phyloP scores from a whole-genome alignment of 2,888 invertebrate species.

The Zaprionus obscuricornis region DNA sequence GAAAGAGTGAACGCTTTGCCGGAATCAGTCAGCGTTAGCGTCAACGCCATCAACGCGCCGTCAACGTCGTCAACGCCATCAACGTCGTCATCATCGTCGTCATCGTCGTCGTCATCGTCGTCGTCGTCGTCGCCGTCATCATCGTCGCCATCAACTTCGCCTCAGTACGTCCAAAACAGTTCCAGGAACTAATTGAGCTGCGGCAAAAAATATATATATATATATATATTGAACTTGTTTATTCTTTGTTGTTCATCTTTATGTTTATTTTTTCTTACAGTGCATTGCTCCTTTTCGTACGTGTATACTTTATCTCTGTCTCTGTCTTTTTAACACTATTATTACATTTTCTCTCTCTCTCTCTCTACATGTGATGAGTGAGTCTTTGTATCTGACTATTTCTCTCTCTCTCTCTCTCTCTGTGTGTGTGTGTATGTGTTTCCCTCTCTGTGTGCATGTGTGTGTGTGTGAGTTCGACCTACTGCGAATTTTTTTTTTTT shows the following conservation, averaged over 20 bases:
- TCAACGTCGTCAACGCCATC: too few relatives aligned
- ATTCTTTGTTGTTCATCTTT: neutral
- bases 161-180: constrained; percentile 46
- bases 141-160: constrained; percentile 17
- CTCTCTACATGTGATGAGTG: too few relatives aligned
- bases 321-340: too few relatives aligned
- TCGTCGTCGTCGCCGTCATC: constrained; percentile 17
- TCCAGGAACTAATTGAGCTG: constrained; percentile 24
- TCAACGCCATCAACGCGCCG: too few relatives aligned
- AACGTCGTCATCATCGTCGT: too few relatives aligned
- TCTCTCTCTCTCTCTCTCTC: constrained; percentile 20
- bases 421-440: constrained; percentile 23
- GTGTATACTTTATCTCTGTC: too few relatives aligned
- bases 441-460: constrained; percentile 10
- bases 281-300: too few relatives aligned
- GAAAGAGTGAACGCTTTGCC: too few relatives aligned
- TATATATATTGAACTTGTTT: neutral
- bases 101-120: neutral
- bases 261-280: neutral
- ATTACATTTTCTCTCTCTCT: too few relatives aligned
- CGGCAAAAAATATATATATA: neutral
- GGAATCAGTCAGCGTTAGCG: too few relatives aligned
- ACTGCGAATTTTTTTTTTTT: too few relatives aligned
- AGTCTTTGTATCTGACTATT: too few relatives aligned
- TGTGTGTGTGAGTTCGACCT: constrained; percentile 6